Percentiles rank a stretch among this genome's conserved stretches.
These are phyloP conservation scores for Apogon hyalosoma DNA, from an alignment of 2,797 vertebrate genomes.

Conservation along the genomic window DNA sequence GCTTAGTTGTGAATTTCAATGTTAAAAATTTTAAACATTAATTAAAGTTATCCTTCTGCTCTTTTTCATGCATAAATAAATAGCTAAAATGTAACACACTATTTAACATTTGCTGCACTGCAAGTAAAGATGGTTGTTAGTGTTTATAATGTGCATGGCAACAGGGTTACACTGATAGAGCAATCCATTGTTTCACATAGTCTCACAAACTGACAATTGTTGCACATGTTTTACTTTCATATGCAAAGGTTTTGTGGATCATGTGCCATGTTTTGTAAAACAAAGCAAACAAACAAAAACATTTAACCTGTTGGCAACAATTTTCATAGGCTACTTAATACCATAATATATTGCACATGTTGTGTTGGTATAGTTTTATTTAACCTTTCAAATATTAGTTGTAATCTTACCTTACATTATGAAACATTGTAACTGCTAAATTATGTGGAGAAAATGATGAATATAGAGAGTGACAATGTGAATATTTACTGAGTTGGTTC, in stretches of 20 bases:
- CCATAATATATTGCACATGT: background rate
- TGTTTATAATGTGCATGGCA: too few relatives aligned
- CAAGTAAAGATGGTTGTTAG: too few relatives aligned
- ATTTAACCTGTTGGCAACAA: background rate
- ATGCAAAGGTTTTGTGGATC: background rate
- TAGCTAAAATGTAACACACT: background rate
- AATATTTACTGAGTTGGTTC: background rate
- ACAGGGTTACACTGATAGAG: too few relatives aligned
- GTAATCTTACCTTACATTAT: background rate
- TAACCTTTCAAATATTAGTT: conserved; percentile 14
- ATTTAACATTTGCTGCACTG: background rate
- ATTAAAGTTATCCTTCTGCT: conserved; percentile 9
- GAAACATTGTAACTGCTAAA: background rate
- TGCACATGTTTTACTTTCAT: conserved; percentile 7
- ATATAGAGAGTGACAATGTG: too few relatives aligned
- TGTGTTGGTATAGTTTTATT: background rate
- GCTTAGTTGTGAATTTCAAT: conserved; percentile 5
- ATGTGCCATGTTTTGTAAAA: background rate
- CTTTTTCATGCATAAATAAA: conserved; percentile 1
- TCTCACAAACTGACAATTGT: background rate
- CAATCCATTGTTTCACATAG: background rate
- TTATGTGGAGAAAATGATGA: too few relatives aligned
- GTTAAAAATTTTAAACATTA: background rate
- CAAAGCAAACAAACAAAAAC: too few relatives aligned
- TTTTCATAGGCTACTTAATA: background rate